Evolutionary conservation across 2,888 invertebrate genomes (phyloP).

Genomic region (Dyspetes luteomarginatus): DNA sequence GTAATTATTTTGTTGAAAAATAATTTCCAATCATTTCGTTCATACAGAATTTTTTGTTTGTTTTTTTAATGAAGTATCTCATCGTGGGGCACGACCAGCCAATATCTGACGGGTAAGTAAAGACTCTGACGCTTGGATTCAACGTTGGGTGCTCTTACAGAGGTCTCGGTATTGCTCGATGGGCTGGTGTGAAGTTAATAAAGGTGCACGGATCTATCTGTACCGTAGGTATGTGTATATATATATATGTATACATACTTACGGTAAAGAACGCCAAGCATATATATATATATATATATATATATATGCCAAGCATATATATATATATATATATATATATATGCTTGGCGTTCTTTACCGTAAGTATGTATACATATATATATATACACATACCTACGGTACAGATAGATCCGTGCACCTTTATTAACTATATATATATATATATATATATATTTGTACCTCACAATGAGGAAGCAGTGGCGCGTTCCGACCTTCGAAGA

Average conservation of each 20-base stretch:
- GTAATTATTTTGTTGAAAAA: too few relatives aligned
- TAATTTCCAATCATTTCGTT: not conserved
- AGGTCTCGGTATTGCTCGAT: slow-evolving; percentile 49
- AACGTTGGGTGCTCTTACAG: slow-evolving; percentile 35
- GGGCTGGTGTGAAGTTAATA: slow-evolving; percentile 66
- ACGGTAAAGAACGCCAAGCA: too few relatives aligned
- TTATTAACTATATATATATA: slow-evolving; percentile 2
- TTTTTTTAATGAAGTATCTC: not conserved
- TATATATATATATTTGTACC: slow-evolving; percentile 16
- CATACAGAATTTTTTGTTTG: not conserved
- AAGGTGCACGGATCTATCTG: slow-evolving; percentile 58
- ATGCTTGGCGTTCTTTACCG: too few relatives aligned
- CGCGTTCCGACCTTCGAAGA: slow-evolving; percentile 78
- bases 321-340: not conserved
- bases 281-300: not conserved
- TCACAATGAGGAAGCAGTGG: slow-evolving; percentile 78
- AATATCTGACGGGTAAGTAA: slow-evolving; percentile 50
- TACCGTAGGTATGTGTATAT: not conserved
- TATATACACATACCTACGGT: slow-evolving; percentile 36
- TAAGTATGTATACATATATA: not conserved
- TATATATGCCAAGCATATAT: slow-evolving; percentile 16
- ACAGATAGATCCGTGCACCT: too few relatives aligned
- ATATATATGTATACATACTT: slow-evolving; percentile 23
- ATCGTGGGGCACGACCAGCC: not conserved
- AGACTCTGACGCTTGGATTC: slow-evolving; percentile 25